Conservation (phyloP, 2,797 vertebrate genomes). For the Lepus townsendii region DNA sequence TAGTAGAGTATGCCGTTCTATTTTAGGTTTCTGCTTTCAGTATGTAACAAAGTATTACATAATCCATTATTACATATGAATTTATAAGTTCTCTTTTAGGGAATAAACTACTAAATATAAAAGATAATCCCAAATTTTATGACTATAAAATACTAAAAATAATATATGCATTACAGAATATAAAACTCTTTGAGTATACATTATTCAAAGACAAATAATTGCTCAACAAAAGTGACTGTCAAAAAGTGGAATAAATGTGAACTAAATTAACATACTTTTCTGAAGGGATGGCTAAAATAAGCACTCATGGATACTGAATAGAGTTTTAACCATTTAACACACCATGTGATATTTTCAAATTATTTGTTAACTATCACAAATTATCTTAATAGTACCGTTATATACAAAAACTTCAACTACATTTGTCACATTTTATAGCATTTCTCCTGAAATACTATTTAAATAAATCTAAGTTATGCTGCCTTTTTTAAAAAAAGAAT, state of each 20-base stretch:
- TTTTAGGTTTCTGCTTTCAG: conserved; percentile 43
- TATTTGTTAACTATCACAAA: neutral
- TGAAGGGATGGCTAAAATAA: conserved; percentile 32
- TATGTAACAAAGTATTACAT: conserved; percentile 30
- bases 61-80: neutral
- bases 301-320: neutral
- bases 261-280: conserved; percentile 52
- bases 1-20: neutral
- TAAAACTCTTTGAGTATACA: conserved; percentile 13
- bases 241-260: conserved; percentile 23
- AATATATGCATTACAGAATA: neutral
- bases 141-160: conserved; percentile 25
- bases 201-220: conserved; percentile 49
- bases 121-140: conserved; percentile 61
- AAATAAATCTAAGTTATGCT: neutral
- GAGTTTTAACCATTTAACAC: conserved; percentile 24
- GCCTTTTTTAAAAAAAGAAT: too few relatives aligned
- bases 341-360: conserved; percentile 44
- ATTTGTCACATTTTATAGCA: neutral
- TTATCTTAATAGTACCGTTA: neutral
- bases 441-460: conserved; percentile 31
- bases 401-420: neutral
- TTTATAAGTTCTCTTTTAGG: conserved; percentile 32
- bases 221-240: conserved; percentile 16
- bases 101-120: conserved; percentile 22